These are phyloP conservation scores for Hololepta plana DNA, from an alignment of 2,888 invertebrate species.

Conservation along the genomic window DNA sequence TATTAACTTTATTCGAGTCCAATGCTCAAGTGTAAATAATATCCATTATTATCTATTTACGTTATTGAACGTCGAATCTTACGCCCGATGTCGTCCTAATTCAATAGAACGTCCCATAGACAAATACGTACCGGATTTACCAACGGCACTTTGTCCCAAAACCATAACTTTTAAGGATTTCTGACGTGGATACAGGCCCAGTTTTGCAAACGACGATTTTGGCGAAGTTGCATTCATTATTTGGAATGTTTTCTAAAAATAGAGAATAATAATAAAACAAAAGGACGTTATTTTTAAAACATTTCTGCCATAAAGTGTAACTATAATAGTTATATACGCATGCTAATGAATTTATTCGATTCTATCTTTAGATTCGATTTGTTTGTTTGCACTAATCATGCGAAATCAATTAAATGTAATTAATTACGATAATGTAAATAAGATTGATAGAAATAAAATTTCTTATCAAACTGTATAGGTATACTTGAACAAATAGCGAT, in stretches of 20 bases:
- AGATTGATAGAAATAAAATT: slow-evolving; percentile 1
- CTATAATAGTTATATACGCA: not conserved
- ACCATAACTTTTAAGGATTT: slow-evolving; percentile 61
- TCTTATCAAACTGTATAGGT: not conserved
- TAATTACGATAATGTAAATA: not conserved
- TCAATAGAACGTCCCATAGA: no score
- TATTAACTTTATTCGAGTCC: no score
- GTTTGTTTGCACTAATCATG: not conserved
- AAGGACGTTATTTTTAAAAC: no score
- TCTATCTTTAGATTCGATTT: not conserved
- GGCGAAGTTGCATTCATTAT: slow-evolving; percentile 42
- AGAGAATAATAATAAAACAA: no score
- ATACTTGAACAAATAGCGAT: not conserved
- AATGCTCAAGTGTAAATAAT: no score
- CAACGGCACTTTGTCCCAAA: slow-evolving; percentile 63
- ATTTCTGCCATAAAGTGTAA: not conserved
- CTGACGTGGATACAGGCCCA: slow-evolving; percentile 44
- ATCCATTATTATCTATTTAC: no score
- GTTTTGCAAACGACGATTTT: slow-evolving; percentile 47
- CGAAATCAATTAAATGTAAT: not conserved
- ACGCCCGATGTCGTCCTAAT: no score
- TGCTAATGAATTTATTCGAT: not conserved
- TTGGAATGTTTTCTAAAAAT: slow-evolving; percentile 3
- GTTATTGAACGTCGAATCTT: no score
- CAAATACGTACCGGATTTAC: slow-evolving; percentile 54